These are phyloP conservation scores for Oreochromis niloticus DNA, from an alignment of 2,113 vertebrate species.

Conservation along the genomic window DNA sequence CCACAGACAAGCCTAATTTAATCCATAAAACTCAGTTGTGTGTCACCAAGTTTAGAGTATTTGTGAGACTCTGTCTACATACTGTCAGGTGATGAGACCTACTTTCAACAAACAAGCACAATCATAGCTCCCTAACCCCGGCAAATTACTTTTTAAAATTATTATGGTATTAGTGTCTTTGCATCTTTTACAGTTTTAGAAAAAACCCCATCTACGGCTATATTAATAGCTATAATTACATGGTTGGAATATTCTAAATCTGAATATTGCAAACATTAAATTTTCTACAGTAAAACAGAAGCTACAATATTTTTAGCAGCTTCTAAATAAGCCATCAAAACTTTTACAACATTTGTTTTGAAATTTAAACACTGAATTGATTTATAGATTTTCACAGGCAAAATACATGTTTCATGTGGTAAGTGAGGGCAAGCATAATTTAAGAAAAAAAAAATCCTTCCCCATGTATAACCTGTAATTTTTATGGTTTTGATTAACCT, in stretches of 20 bases:
- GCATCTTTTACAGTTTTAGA: not conserved
- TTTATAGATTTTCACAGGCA: not conserved
- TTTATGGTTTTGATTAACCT: not conserved
- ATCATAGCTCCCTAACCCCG: fast-evolving
- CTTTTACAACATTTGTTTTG: not conserved
- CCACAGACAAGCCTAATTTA: not conserved
- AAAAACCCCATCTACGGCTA: fast-evolving
- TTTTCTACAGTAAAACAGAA: not conserved
- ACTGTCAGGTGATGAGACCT: not conserved
- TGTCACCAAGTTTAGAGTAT: not conserved
- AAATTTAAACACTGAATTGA: not conserved
- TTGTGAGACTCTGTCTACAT: not conserved
- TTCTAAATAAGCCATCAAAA: not conserved
- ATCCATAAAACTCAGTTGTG: not conserved
- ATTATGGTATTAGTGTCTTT: not conserved
- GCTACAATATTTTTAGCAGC: not conserved
- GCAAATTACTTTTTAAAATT: not conserved
- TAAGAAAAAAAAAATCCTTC: not conserved
- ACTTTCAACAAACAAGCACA: not conserved
- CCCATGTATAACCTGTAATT: not conserved
- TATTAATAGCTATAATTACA: not conserved
- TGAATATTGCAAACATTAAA: not conserved
- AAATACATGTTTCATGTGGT: not conserved
- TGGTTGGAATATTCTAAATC: not conserved
- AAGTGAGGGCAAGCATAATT: not conserved